These are phyloP conservation scores for Eonycteris spelaea DNA, from an alignment of 2,113 vertebrate species.

Conservation along the genomic window DNA sequence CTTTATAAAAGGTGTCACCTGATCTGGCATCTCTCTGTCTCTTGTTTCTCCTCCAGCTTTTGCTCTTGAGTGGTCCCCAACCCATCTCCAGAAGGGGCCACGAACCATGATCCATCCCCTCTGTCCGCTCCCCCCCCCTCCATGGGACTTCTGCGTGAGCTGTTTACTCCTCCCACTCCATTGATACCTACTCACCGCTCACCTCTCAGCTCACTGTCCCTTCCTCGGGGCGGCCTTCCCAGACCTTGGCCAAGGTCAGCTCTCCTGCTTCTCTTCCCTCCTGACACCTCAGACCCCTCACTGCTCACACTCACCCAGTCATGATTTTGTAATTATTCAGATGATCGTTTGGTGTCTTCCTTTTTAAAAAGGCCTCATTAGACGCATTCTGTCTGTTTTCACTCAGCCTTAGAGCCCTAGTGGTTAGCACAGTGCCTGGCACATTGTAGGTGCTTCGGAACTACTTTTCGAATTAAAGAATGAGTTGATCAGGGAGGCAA, in stretches of 20 bases:
- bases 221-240: background rate
- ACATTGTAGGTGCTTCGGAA: too few species aligned
- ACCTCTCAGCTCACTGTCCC: background rate
- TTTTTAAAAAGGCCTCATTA: background rate
- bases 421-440: background rate
- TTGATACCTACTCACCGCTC: background rate
- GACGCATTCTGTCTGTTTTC: background rate
- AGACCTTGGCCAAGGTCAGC: background rate
- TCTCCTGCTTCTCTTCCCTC: too few species aligned
- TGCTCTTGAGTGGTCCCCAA: rapidly evolving
- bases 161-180: too few species aligned
- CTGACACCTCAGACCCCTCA: background rate
- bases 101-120: rapidly evolving
- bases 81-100: background rate
- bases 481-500: background rate
- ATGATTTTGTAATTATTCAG: background rate
- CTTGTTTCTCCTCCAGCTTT: background rate
- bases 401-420: background rate
- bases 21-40: background rate
- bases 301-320: background rate
- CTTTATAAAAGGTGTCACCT: background rate
- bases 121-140: too few species aligned
- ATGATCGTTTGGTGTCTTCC: background rate
- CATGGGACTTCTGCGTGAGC: rapidly evolving
- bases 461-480: background rate